Conservation (phyloP, 1,140 invertebrate species). For the Proctacanthus coquilletti region DNA sequence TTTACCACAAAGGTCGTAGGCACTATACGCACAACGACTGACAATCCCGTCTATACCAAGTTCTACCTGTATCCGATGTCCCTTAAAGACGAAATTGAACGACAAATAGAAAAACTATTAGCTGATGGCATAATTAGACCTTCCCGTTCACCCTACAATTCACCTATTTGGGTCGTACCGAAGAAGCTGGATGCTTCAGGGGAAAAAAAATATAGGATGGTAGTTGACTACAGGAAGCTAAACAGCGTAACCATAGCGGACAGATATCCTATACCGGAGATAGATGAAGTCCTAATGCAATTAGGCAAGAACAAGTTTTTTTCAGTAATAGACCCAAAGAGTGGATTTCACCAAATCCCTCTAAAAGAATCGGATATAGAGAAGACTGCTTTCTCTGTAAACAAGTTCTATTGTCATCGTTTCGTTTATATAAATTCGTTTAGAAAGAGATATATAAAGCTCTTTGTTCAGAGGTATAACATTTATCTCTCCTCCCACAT, state of each 20-base stretch:
- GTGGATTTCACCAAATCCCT: slow-evolving; percentile 2
- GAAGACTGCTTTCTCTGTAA: background rate
- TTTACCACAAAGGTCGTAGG: slow-evolving; percentile 3
- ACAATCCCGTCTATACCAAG: slow-evolving; percentile 7
- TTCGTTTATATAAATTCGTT: too few species aligned
- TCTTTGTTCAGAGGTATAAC: too few species aligned
- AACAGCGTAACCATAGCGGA: slow-evolving; percentile 19
- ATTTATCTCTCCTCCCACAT: too few species aligned
- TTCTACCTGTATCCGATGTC: slow-evolving; percentile 10
- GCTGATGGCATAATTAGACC: slow-evolving; percentile 16
- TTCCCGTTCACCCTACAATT: slow-evolving; percentile 4
- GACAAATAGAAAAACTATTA: slow-evolving; percentile 14
- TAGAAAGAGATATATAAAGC: too few species aligned
- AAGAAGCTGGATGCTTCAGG: slow-evolving; percentile 1
- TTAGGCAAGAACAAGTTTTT: slow-evolving; percentile 25
- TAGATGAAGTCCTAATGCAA: slow-evolving; percentile 28
- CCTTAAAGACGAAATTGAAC: slow-evolving; percentile 10
- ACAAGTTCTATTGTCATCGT: too few species aligned
- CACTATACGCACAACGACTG: background rate
- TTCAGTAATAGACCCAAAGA: slow-evolving; percentile 25
- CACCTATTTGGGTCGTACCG: slow-evolving; percentile 2
- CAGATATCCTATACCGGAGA: slow-evolving; percentile 32
- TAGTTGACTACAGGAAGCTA: slow-evolving; percentile 14
- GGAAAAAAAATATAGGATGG: slow-evolving; percentile 10
- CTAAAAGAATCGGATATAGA: background rate